These are phyloP conservation scores for Trachemys scripta DNA, from an alignment of 2,113 vertebrate species.

Conservation along the genomic window DNA sequence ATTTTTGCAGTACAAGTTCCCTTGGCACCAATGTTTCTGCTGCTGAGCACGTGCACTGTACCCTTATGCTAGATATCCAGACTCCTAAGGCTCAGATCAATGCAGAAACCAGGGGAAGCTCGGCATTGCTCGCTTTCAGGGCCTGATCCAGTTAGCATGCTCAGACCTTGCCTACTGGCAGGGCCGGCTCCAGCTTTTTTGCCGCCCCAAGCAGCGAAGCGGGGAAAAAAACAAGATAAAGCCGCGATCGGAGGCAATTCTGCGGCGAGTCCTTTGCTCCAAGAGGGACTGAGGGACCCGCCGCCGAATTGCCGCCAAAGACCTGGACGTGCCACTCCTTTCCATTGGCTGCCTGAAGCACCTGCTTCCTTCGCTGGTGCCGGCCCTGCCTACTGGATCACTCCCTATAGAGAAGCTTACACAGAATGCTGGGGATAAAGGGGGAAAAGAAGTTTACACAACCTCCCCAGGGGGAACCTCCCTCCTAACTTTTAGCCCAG, in stretches of 20 bases:
- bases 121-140: not conserved
- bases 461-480: not conserved
- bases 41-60: not conserved
- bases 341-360: no score
- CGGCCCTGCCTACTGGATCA: not conserved
- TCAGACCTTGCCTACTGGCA: not conserved
- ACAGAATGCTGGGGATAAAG: not conserved
- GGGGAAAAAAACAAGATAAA: no score
- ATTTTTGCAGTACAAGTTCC: not conserved
- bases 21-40: not conserved
- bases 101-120: not conserved
- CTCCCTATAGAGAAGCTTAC: no score
- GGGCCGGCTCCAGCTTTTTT: no score
- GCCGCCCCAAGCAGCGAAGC: no score
- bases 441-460: not conserved
- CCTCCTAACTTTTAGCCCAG: not conserved
- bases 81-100: not conserved
- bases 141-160: no score
- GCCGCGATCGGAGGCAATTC: no score
- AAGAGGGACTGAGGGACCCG: no score
- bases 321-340: no score
- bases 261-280: no score
- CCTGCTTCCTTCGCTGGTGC: no score
- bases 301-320: no score
- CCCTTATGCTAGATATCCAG: not conserved